These are phyloP conservation scores for Ephialtes manifestator DNA, from an alignment of 2,888 invertebrate genomes.

Conservation along the genomic window DNA sequence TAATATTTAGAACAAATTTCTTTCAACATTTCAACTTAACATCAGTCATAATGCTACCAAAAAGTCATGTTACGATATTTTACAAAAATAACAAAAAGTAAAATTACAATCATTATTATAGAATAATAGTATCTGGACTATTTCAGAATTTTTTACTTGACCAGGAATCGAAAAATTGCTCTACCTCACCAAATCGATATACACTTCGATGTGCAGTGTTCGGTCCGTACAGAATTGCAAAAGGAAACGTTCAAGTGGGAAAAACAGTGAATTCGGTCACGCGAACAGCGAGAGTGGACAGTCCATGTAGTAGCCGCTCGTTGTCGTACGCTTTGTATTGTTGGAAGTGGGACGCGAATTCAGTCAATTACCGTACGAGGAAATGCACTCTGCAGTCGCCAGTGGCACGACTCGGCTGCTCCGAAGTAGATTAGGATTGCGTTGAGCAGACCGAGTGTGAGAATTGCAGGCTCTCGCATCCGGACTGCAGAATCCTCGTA, in stretches of 20 bases:
- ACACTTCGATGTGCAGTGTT: neutral
- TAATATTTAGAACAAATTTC: too few species aligned
- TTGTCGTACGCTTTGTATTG: slow-evolving; percentile 4
- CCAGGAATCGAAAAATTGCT: neutral
- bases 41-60: too few species aligned
- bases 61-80: too few species aligned
- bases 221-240: neutral
- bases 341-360: slow-evolving; percentile 51
- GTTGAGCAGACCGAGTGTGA: slow-evolving; percentile 34
- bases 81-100: too few species aligned
- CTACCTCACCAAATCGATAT: neutral
- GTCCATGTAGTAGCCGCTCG: neutral
- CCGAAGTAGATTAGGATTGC: slow-evolving; percentile 64
- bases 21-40: too few species aligned
- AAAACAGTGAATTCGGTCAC: slow-evolving; percentile 10
- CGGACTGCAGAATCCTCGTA: slow-evolving; percentile 18
- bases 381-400: slow-evolving; percentile 69
- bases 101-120: too few species aligned
- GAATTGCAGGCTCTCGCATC: neutral
- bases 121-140: too few species aligned
- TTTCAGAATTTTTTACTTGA: neutral
- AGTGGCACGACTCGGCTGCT: slow-evolving; percentile 10
- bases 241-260: slow-evolving; percentile 3
- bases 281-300: neutral
- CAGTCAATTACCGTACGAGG: slow-evolving; percentile 70